These are phyloP conservation scores for Oligia strigilis DNA, from an alignment of 2,888 invertebrate species.

Conservation along the genomic window DNA sequence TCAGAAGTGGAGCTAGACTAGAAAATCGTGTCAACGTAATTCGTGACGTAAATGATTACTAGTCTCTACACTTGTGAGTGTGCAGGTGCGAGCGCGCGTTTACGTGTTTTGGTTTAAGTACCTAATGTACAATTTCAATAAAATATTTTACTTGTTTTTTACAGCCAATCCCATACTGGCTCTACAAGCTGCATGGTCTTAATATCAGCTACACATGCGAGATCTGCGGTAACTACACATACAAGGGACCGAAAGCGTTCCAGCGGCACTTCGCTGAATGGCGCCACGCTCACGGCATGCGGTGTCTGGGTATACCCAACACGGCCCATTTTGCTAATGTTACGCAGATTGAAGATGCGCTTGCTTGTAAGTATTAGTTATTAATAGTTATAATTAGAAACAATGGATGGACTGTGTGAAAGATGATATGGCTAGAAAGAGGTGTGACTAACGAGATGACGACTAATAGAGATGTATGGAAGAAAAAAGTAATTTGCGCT, in stretches of 20 bases:
- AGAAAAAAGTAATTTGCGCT: too few relatives aligned
- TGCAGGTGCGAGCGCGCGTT: not conserved
- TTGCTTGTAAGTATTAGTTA: constrained; percentile 93
- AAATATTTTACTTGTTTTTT: constrained; percentile 45
- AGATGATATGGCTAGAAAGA: not conserved
- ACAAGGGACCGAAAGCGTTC: constrained; percentile 99
- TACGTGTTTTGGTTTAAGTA: not conserved
- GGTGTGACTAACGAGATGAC: too few relatives aligned
- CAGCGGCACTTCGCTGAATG: constrained; percentile 99
- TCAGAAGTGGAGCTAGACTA: not conserved
- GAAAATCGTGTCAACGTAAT: too few relatives aligned
- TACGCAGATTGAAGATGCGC: constrained; percentile 99
- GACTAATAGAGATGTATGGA: not conserved
- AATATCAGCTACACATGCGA: constrained; percentile 99
- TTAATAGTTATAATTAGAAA: not conserved
- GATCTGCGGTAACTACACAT: constrained; percentile 99
- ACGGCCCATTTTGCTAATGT: constrained; percentile 99
- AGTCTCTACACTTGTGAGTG: not conserved
- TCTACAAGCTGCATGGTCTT: constrained; percentile 99
- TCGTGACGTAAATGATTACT: not conserved
- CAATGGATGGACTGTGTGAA: not conserved
- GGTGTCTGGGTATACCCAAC: constrained; percentile 99
- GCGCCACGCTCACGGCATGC: constrained; percentile 98
- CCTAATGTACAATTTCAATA: not conserved
- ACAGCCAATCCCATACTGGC: constrained; percentile 96